Conservation (phyloP, 2,113 vertebrate genomes). For the Zingel zingel region DNA sequence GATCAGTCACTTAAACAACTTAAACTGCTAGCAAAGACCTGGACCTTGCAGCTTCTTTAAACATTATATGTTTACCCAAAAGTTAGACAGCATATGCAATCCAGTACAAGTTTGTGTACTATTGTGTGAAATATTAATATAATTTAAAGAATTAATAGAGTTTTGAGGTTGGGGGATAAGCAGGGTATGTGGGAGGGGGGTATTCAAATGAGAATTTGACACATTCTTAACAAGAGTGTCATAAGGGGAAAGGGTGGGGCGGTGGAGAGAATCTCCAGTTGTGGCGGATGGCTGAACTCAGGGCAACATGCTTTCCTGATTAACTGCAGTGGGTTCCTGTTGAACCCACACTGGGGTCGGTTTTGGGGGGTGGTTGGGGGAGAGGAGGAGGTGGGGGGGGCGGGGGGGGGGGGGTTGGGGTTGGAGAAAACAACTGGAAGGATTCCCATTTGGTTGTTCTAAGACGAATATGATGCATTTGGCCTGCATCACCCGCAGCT, state of each 20-base stretch:
- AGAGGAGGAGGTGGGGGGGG: too few relatives aligned
- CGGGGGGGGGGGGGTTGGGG: neutral
- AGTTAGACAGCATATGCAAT: neutral
- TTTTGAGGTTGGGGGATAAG: neutral
- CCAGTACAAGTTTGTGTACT: neutral
- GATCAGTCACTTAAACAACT: neutral
- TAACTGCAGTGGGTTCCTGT: conserved; percentile 73
- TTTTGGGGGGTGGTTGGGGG: neutral
- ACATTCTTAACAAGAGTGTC: neutral
- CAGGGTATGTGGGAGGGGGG: neutral
- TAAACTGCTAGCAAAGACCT: neutral
- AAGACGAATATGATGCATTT: conserved; percentile 56
- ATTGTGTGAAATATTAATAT: neutral
- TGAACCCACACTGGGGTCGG: conserved; percentile 66
- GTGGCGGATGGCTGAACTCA: conserved; percentile 61
- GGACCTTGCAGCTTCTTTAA: conserved; percentile 1
- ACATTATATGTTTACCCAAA: neutral
- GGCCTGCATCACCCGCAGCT: conserved; percentile 16
- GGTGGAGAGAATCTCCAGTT: conserved; percentile 33
- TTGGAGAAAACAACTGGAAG: conserved; percentile 43
- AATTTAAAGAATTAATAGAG: neutral
- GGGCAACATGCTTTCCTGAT: conserved; percentile 77
- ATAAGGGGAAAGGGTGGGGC: conserved; percentile 5
- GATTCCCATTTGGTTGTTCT: conserved; percentile 56
- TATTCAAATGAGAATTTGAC: neutral